Base-by-base conservation (phyloP, 2,113 vertebrate species). In the Perccottus glenii region DNA sequence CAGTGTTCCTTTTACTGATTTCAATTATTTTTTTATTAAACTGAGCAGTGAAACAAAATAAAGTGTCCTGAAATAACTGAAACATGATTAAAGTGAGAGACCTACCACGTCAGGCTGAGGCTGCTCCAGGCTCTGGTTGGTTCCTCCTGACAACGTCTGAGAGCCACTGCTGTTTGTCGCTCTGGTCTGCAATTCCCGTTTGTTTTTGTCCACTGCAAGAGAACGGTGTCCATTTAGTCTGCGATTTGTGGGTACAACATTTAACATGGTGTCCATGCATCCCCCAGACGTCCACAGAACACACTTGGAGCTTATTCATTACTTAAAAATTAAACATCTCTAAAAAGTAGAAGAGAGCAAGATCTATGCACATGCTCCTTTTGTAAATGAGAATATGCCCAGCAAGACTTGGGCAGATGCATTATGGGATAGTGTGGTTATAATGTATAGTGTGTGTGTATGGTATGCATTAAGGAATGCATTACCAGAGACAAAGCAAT, bases 201-300 rank as follows among this genome's bases (percentile, higher is more conserved):
- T 89, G 83, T 80, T 88, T 72, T 87, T 89, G 58, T 89, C 87
- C 78, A 88, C 89, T 90, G 78, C 40, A 88, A 89, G 53, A 84
- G 45, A 85, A 59, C 8, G 46, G 5, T 2, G 32, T 60, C 27
- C 15, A 50, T 55, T 90, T 61, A 87, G 55, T 42, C 5, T 60
- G 19, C 14, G 73, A 9, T 38, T 11, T 2, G 36, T 57, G 5
- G 76, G 69, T 4, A 6, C 46, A 9, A 79, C 71, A 52, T 84
- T 86, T 66, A 86, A 64, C 87, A 88, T 87, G n/a, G 58, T 47
- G 62, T 59, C 49, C 51, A 16, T 42, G 53, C 67, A 57, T 11
- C 33, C 32, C 15, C 27, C 51, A 63, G 14, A 36, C 46, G 6
- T 40, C 74, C 49, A 59, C 59, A 51, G 3, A 56, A 55, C 45